A percentile compares a stretch with the other conserved stretches of the same genome.
These are phyloP conservation scores for Oxygymnocypris stewartii DNA, from an alignment of 2,113 vertebrate species.

Conservation along the genomic window DNA sequence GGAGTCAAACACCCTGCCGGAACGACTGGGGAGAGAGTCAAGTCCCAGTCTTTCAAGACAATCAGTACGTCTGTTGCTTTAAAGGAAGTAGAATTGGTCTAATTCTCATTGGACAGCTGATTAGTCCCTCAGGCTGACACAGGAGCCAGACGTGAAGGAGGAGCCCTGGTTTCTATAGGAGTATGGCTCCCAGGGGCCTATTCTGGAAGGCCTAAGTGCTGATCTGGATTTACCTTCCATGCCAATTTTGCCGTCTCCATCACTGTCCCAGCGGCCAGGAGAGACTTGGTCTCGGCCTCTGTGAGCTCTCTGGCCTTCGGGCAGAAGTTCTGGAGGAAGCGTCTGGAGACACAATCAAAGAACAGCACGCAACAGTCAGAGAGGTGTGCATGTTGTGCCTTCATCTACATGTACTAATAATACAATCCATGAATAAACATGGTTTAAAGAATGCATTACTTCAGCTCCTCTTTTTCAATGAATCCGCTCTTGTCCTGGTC, in stretches of 20 bases:
- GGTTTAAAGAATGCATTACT: conserved; percentile 62
- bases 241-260: conserved; percentile 81
- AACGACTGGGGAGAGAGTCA: background rate
- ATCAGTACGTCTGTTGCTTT: background rate
- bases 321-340: conserved; percentile 80
- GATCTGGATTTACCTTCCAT: conserved; percentile 68
- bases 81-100: background rate
- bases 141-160: conserved; percentile 4
- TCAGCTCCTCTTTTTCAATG: conserved; percentile 79
- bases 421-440: background rate
- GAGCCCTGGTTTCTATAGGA: conserved; percentile 24
- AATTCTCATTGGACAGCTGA: conserved; percentile 6
- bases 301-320: conserved; percentile 71
- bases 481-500: conserved; percentile 78
- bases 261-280: conserved; percentile 77
- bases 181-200: background rate
- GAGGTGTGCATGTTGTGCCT: background rate
- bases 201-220: background rate
- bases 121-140: background rate
- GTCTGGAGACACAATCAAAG: conserved; percentile 57
- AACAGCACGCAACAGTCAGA: background rate
- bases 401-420: background rate
- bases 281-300: conserved; percentile 71
- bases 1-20: background rate
- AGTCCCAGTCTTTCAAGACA: background rate